Conservation (phyloP, 2,888 invertebrate genomes). For the Horisme vitalbata region DNA sequence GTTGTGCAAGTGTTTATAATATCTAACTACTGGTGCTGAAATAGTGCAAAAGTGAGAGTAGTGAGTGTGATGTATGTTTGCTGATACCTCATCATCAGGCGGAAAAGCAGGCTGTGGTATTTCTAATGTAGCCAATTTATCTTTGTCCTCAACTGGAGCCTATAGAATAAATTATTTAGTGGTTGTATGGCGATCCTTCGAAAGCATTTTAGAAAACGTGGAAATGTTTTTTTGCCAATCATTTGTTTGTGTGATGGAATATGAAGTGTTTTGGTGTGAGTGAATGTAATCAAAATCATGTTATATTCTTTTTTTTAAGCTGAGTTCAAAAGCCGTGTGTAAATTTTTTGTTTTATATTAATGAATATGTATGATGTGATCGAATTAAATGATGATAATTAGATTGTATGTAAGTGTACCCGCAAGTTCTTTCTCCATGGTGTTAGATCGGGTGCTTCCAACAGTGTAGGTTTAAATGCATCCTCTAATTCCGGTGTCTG, state of each 20-base stretch:
- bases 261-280: conserved; percentile 24
- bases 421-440: conserved; percentile 63
- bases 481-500: conserved; percentile 74
- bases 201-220: conserved; percentile 22
- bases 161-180: conserved; percentile 66
- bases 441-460: conserved; percentile 57
- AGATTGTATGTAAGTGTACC: conserved; percentile 46
- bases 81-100: conserved; percentile 73
- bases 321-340: conserved; percentile 3
- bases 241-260: conserved; percentile 36
- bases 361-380: too few species aligned
- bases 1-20: conserved; percentile 45
- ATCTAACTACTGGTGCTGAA: conserved; percentile 22
- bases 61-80: conserved; percentile 27
- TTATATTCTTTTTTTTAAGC: conserved; percentile 6
- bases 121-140: conserved; percentile 62
- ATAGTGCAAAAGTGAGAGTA: conserved; percentile 36
- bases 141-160: conserved; percentile 65
- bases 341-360: too few species aligned
- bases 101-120: conserved; percentile 66
- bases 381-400: background rate
- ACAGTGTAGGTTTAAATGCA: conserved; percentile 68
- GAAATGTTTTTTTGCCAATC: conserved; percentile 11
- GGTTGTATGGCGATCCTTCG: conserved; percentile 65
- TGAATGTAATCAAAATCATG: background rate